Evolutionary conservation across 2,888 invertebrate genomes (phyloP), one percentile per base, ranked within the genome.

Genomic region (Aphidoletes aphidimyza): DNA sequence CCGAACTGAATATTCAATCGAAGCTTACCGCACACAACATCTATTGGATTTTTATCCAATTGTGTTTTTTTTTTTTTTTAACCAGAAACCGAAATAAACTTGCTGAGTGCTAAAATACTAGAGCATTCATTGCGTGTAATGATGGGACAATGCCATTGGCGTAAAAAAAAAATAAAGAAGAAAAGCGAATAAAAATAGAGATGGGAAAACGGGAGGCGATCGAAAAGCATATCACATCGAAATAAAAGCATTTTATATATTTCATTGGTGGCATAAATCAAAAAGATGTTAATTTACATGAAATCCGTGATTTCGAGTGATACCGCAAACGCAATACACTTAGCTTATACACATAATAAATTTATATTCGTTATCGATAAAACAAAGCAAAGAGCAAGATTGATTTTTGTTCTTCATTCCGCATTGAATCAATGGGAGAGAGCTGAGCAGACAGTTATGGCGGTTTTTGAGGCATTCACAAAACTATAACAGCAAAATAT

Each of bases 221-320:
- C 42, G n/a, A n/a, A n/a, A n/a, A n/a, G n/a, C n/a, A n/a, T 54
- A 22, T 22, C 54, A 54, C 54, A 8, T 22, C 54, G 22, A 54
- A n/a, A 54, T 54, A 22, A 54, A 69, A 69, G 42, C 42, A 42
- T 9, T 42, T 42, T 9, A 9, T 9, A 42, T 14, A 69, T 69
- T 69, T 26, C 30, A 30, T 69, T 69, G 69, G 69, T n/a, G 30
- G 30, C 69, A 69, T 69, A 69, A 26, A 69, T 69, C 69, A 69
- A 69, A n/a, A 69, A 19, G 19, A 69, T 69, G 34, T 69, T 69
- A 69, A 69, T 34, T 69, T 69, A 69, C 34, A 69, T 30, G 17
- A 34, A 69, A 69, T 30, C 69, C 69, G 69, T 69, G 69, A 69
- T 69, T 69, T 69, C 14, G 19, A 69, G 14, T 69, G 69, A 69